Base-by-base conservation (phyloP, 2,888 invertebrate genomes). In the Drosophila borealis region DNA sequence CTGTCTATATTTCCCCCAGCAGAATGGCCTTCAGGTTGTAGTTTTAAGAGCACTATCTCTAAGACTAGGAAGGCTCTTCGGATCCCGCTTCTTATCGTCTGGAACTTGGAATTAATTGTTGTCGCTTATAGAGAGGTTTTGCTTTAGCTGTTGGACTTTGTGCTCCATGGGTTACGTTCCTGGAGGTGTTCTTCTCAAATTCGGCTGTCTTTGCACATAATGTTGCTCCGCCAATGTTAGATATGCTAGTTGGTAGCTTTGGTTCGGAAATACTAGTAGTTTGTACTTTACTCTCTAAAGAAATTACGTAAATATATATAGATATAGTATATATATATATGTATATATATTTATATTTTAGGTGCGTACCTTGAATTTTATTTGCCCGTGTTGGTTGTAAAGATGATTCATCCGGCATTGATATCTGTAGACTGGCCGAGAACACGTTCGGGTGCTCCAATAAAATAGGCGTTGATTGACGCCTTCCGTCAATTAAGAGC, bases 381-480 rank as follows among this genome's bases (percentile, higher is more conserved):
- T 95, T 94, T 76, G 70, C 57, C n/a, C 72, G 74, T 25, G 51
- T 64, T 25, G 57, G 48, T 93, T 41, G 42, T 5, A 25, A 8
- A 4, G 56, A 4, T 9, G 42, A 34, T 14, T 79, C 85, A 60
- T 87, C 77, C 59, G 89, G 90, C 46, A 89, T 84, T n/a, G 96
- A 96, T 93, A 97, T 96, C 88, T 96, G 96, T 39, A 97, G 93
- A 74, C 96, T 96, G 1, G 96, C 97, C 0, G 96, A 96, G 82
- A 97, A 96, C 61, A 96, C 94, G 75, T 63, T 74, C 8, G 36
- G 94, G 81, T 94, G 72, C 46, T 87, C 78, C 6, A 84, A 64
- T 14, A 81, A 53, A 93, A 93, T 94, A 79, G 92, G 96, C 83
- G 93, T 94, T 79, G 94, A 95, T 92, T 92, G 94, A 90, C 93